A percentile compares a stretch with the other conserved stretches of the same genome.
Evolutionary conservation across 2,113 vertebrate species (phyloP).

Genomic region (Halichoerus grypus): DNA sequence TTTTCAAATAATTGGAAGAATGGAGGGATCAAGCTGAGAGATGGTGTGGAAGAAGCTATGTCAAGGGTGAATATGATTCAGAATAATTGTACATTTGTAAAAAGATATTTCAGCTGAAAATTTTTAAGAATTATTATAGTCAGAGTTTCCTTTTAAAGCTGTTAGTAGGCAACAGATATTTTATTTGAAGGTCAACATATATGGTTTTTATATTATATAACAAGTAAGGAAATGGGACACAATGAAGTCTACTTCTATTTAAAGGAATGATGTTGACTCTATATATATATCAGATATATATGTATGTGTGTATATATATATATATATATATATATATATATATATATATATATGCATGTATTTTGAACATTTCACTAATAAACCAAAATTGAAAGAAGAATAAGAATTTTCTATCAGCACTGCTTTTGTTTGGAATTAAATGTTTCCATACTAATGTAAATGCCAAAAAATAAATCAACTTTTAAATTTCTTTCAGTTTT

Average conservation of each 20-base stretch:
- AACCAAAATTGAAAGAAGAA: constrained; percentile 68
- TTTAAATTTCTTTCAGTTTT: constrained; percentile 83
- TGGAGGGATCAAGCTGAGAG: neutral
- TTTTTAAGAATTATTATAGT: constrained; percentile 59
- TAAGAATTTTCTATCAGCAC: constrained; percentile 52
- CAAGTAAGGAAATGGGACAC: constrained; percentile 32
- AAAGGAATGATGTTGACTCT: constrained; percentile 49
- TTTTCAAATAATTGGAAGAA: constrained; percentile 40
- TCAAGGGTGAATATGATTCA: constrained; percentile 19
- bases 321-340: neutral
- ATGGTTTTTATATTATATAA: constrained; percentile 63
- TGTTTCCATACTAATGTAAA: constrained; percentile 64
- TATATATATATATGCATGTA: neutral
- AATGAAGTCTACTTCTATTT: constrained; percentile 54
- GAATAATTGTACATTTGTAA: constrained; percentile 38
- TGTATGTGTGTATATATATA: neutral
- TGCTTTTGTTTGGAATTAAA: constrained; percentile 77
- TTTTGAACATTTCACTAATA: constrained; percentile 59
- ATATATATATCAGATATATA: neutral
- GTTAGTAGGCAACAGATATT: constrained; percentile 11
- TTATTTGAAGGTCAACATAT: constrained; percentile 49
- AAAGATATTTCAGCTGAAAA: constrained; percentile 38
- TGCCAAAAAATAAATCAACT: constrained; percentile 77
- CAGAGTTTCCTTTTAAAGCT: constrained; percentile 57
- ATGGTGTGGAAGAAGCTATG: neutral